A percentile compares a stretch with the other conserved stretches of the same genome.
Conservation (phyloP, 2,888 invertebrate species). For the Balanococcus diminutus region DNA sequence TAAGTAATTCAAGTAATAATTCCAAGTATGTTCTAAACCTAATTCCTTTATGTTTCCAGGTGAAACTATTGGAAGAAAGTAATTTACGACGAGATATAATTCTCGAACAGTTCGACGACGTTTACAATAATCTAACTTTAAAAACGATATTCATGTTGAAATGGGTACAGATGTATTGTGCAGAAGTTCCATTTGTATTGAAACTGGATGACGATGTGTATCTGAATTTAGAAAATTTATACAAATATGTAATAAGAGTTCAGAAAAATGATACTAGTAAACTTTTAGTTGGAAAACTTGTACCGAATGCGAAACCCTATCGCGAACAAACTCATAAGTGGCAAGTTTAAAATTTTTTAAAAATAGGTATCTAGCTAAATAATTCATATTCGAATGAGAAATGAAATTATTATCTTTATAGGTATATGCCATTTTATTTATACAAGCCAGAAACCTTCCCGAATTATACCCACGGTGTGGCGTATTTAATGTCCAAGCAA, state of each 20-base stretch:
- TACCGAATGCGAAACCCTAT: not conserved
- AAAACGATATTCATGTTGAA: slow-evolving; percentile 83
- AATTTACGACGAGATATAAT: slow-evolving; percentile 78
- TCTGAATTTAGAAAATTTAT: not conserved
- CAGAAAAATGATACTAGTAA: not conserved
- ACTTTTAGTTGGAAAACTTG: not conserved
- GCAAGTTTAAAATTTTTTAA: not conserved
- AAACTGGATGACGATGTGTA: slow-evolving; percentile 89
- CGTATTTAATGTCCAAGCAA: slow-evolving; percentile 74
- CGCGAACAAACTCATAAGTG: not conserved
- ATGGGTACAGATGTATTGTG: slow-evolving; percentile 80
- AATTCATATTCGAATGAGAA: not conserved
- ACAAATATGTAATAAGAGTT: not conserved
- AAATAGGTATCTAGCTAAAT: no score
- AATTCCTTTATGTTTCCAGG: no score
- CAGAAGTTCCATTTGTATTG: slow-evolving; percentile 74
- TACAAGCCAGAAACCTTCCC: slow-evolving; percentile 75
- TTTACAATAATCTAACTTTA: slow-evolving; percentile 81
- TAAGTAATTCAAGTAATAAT: no score
- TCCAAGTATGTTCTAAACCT: no score
- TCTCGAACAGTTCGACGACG: slow-evolving; percentile 75
- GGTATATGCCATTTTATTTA: slow-evolving; percentile 81
- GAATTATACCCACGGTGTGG: slow-evolving; percentile 79
- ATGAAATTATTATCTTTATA: slow-evolving; percentile 58
- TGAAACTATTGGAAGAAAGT: slow-evolving; percentile 65